Evolutionary conservation across 2,113 vertebrate species (phyloP).

Genomic region (Chrysemys picta): DNA sequence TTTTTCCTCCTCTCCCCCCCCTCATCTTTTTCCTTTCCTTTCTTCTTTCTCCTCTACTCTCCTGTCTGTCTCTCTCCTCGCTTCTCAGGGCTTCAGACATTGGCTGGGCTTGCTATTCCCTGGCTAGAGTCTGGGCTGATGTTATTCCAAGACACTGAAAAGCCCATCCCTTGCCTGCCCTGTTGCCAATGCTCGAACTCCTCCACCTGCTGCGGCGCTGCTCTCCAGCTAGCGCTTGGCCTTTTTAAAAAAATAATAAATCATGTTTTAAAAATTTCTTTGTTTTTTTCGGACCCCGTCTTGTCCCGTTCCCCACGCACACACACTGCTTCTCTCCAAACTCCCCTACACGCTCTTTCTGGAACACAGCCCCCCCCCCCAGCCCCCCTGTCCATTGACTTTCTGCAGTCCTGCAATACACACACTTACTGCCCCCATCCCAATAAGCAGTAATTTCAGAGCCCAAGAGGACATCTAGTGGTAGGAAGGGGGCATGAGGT

Average conservation of each 20-base stretch:
- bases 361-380: not conserved
- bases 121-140: not conserved
- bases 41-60: not conserved
- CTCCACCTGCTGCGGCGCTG: slow-evolving; percentile 20
- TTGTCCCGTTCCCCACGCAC: not conserved
- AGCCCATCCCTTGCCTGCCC: not conserved
- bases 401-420: not conserved
- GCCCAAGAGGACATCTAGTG: slow-evolving; percentile 70
- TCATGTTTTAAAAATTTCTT: not conserved
- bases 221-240: not conserved
- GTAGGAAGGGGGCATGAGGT: slow-evolving; percentile 52
- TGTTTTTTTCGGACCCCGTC: not conserved
- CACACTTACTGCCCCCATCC: not conserved
- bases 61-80: not conserved
- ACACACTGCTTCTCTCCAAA: not conserved
- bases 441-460: slow-evolving; percentile 14
- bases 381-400: not conserved
- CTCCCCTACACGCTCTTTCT: not conserved
- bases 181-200: not conserved
- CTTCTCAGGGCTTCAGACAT: not conserved
- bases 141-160: not conserved
- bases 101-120: not conserved
- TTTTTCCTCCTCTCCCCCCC: not conserved
- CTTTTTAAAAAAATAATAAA: too few species aligned
- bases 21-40: not conserved